Base-by-base conservation (phyloP, 2,888 invertebrate genomes). In the Mythimna pallens region DNA sequence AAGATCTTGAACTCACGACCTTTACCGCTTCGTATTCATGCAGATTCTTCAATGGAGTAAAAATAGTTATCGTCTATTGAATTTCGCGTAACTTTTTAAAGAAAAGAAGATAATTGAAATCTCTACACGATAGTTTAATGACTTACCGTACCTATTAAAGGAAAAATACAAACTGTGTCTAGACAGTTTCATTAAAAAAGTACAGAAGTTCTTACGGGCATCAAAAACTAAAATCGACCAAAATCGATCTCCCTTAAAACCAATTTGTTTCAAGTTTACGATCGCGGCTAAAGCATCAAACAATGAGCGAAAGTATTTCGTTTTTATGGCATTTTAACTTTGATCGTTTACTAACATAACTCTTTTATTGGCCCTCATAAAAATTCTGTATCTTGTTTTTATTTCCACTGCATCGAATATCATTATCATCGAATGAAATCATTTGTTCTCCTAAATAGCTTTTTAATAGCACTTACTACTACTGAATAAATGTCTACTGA, bases 211-310 rank as follows among this genome's bases (percentile, higher is more conserved):
- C 47, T 61, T 52, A 65, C 7, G 10, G 17, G 54, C 14, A 58
- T 65, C 54, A 70, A 73, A 67, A 82, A 66, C 25, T 52, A 54
- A 47, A 82, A 59, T 63, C 61, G 59, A 70, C 59, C 57, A 62
- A 82, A 73, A 73, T 79, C 76, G 82, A 85, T 92, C 90, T 88
- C 89, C 89, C 90, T 93, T 91, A 93, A 93, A 94, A 93, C 92
- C 94, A 93, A 94, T 95, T 95, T 94, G 94, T 94, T 90, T 89
- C 85, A 89, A 90, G 88, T 95, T 95, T 94, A 95, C 92, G 94
- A 94, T 86, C 89, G 87, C 89, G 89, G 91, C 91, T 89, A 89
- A 86, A 91, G 91, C 91, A 93, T 93, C 93, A 93, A 94, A 93
- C 93, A 94, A 93, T 92, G 91, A 93, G 92, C 82, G 90, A 92